phyloP scores from a whole-genome alignment of 2,113 vertebrate genomes.

The Paedocypris sp. region DNA sequence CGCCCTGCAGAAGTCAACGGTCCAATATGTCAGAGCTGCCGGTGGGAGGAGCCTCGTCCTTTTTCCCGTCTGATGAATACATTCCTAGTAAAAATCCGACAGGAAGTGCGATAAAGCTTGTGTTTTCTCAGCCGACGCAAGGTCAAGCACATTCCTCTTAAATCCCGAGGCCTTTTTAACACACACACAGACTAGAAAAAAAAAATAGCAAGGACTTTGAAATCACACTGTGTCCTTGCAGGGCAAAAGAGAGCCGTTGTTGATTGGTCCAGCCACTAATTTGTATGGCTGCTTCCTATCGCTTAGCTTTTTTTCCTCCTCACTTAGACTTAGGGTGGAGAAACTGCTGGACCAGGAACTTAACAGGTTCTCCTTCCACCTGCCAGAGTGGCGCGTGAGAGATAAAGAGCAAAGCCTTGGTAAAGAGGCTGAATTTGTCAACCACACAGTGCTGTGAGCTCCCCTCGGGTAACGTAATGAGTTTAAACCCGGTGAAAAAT shows the following conservation, averaged over 20 bases:
- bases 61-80: slow-evolving; percentile 29
- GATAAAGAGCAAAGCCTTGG: slow-evolving; percentile 33
- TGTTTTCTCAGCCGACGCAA: slow-evolving; percentile 28
- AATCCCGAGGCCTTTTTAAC: slow-evolving; percentile 15
- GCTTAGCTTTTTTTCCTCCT: no score
- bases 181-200: slow-evolving; percentile 10
- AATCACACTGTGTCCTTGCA: slow-evolving; percentile 41
- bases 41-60: slow-evolving; percentile 20
- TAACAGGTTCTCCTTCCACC: background rate
- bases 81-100: slow-evolving; percentile 11
- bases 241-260: slow-evolving; percentile 28
- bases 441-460: slow-evolving; percentile 3
- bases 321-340: slow-evolving; percentile 24
- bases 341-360: slow-evolving; percentile 23
- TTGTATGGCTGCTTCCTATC: no score
- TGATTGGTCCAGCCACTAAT: slow-evolving; percentile 26
- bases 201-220: slow-evolving; percentile 36
- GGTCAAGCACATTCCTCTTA: slow-evolving; percentile 28
- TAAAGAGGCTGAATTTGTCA: slow-evolving; percentile 31
- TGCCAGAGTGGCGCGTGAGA: background rate
- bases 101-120: slow-evolving; percentile 7
- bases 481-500: slow-evolving; percentile 33
- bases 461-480: slow-evolving; percentile 30
- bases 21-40: background rate
- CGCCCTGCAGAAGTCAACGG: background rate